Percentiles rank a stretch among this genome's conserved stretches.
Conservation (phyloP, 1,140 invertebrate species). For the Heterodera schachtii region DNA sequence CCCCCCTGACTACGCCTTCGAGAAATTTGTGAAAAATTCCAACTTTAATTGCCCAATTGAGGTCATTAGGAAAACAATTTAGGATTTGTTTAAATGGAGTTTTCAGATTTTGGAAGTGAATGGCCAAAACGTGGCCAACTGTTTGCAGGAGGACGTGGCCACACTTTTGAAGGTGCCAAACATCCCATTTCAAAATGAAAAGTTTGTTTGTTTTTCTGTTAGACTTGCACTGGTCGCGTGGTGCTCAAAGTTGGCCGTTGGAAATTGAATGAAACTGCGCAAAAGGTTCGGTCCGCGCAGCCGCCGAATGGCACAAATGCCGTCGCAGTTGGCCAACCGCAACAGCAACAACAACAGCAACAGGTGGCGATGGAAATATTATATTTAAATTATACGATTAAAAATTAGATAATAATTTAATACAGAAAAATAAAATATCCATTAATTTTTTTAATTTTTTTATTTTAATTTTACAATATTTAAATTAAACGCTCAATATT, state of each 20-base stretch:
- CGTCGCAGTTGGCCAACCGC: neutral
- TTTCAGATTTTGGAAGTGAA: slow-evolving; percentile 74
- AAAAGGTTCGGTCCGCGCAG: slow-evolving; percentile 57
- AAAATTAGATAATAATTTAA: neutral
- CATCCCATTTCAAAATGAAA: too few species aligned
- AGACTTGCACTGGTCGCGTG: slow-evolving; percentile 60
- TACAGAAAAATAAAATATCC: too few species aligned
- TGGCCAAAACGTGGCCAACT: slow-evolving; percentile 80
- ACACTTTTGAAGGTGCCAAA: slow-evolving; percentile 77
- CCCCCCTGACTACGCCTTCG: too few species aligned
- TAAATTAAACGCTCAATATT: too few species aligned
- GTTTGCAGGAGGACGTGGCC: slow-evolving; percentile 82
- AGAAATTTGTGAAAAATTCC: too few species aligned
- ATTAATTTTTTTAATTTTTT: too few species aligned
- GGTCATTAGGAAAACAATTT: too few species aligned
- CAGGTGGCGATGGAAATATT: neutral
- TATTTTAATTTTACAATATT: too few species aligned
- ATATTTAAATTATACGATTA: neutral
- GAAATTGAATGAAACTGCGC: slow-evolving; percentile 61
- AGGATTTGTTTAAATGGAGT: slow-evolving; percentile 4
- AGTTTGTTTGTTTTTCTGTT: too few species aligned
- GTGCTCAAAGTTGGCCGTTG: slow-evolving; percentile 59
- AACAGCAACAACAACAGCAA: too few species aligned
- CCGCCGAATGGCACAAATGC: slow-evolving; percentile 18
- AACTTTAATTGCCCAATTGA: too few species aligned